These are phyloP conservation scores for Diglossa cyanea DNA, from an alignment of 2,797 vertebrate species.

Conservation along the genomic window DNA sequence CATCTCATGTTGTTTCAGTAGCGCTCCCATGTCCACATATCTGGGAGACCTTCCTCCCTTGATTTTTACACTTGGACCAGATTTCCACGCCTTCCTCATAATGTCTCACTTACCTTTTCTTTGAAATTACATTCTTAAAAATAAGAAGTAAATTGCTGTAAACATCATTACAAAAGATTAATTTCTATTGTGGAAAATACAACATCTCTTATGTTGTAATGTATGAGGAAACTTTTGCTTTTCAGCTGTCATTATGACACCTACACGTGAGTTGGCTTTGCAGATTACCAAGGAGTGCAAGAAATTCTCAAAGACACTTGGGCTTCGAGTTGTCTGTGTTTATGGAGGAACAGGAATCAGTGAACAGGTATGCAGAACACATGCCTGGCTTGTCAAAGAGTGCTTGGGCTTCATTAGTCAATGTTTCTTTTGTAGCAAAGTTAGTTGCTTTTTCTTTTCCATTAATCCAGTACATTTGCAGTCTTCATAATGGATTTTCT, in stretches of 20 bases:
- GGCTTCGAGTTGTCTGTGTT: conserved; percentile 94
- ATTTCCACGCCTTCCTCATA: not conserved
- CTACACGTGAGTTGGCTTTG: conserved; percentile 94
- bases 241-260: conserved; percentile 96
- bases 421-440: not conserved
- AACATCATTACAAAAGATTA: not conserved
- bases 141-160: not conserved
- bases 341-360: conserved; percentile 99
- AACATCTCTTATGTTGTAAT: not conserved
- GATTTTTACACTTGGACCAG: not conserved
- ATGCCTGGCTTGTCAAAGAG: not conserved
- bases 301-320: conserved; percentile 95
- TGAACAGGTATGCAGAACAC: conserved; percentile 85
- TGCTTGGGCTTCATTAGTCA: not conserved
- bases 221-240: conserved; percentile 33
- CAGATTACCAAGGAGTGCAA: conserved; percentile 99
- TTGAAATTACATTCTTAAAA: not conserved
- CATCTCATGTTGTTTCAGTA: not conserved
- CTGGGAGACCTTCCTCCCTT: not conserved
- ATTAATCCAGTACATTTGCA: not conserved
- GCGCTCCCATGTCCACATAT: not conserved
- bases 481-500: not conserved
- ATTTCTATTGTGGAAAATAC: not conserved
- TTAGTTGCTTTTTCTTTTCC: not conserved
- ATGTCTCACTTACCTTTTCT: not conserved